phyloP scores from a whole-genome alignment of 2,797 vertebrate genomes.

The Apogon talboti region DNA sequence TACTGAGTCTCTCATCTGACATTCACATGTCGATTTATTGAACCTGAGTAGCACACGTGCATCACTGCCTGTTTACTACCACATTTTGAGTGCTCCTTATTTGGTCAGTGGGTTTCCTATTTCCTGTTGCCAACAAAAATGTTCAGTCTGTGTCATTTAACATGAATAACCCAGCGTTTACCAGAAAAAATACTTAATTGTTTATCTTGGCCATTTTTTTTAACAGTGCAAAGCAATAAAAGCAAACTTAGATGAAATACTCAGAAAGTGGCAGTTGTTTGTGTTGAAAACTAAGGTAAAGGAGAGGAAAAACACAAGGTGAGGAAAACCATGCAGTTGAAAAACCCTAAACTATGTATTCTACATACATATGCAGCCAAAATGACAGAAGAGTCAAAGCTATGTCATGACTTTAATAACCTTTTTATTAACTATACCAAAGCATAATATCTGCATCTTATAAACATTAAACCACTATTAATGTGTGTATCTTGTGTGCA shows the following conservation, averaged over 20 bases:
- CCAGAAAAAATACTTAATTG: slow-evolving; percentile 6
- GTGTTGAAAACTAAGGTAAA: too few species aligned
- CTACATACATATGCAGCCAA: too few species aligned
- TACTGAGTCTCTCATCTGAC: slow-evolving; percentile 23
- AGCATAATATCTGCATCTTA: too few species aligned
- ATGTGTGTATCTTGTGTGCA: too few species aligned
- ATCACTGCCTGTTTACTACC: slow-evolving; percentile 19
- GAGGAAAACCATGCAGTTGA: too few species aligned
- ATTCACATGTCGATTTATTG: slow-evolving; percentile 18
- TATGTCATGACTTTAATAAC: too few species aligned
- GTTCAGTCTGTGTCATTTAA: neutral
- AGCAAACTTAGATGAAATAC: neutral
- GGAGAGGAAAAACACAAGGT: too few species aligned
- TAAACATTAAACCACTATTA: too few species aligned
- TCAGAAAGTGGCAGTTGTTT: too few species aligned
- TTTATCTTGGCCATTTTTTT: neutral
- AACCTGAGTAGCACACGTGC: slow-evolving; percentile 3
- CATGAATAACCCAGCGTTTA: slow-evolving; percentile 6
- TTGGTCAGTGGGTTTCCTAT: slow-evolving; percentile 21
- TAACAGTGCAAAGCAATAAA: neutral
- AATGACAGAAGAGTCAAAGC: too few species aligned
- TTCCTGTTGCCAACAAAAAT: slow-evolving; percentile 15
- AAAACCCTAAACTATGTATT: too few species aligned
- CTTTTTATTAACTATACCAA: too few species aligned
- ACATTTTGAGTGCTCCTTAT: slow-evolving; percentile 16